phyloP scores from a whole-genome alignment of 2,888 invertebrate species.

The Tinea semifulvella region DNA sequence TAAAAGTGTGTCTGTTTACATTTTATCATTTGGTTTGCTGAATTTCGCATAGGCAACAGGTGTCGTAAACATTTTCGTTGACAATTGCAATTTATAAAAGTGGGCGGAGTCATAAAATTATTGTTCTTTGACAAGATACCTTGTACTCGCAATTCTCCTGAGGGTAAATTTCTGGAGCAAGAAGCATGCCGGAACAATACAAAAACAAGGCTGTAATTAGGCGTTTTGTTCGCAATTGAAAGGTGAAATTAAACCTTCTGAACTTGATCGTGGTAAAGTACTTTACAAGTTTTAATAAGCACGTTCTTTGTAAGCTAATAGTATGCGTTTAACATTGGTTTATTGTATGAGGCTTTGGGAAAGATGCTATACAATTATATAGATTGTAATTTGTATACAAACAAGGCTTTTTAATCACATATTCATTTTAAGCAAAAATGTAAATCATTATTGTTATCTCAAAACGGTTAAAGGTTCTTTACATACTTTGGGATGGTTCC shows the following conservation, averaged over 20 bases:
- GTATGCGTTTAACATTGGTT: slow-evolving; percentile 7
- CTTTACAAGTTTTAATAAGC: slow-evolving; percentile 11
- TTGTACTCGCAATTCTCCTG: slow-evolving; percentile 6
- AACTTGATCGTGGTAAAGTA: slow-evolving; percentile 10
- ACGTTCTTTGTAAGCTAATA: slow-evolving; percentile 5
- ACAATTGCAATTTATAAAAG: neutral
- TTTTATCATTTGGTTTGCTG: too few species aligned
- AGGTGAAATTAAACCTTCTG: slow-evolving; percentile 12
- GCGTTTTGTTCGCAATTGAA: slow-evolving; percentile 48
- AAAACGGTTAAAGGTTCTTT: too few species aligned
- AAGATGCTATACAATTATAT: slow-evolving; percentile 7
- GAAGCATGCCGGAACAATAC: slow-evolving; percentile 11
- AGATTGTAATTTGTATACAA: neutral
- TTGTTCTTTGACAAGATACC: slow-evolving; percentile 8
- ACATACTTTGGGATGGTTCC: too few species aligned
- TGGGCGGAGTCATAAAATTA: slow-evolving; percentile 1
- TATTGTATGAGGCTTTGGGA: slow-evolving; percentile 6
- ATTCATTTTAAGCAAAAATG: too few species aligned
- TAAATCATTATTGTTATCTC: too few species aligned
- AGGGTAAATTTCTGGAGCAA: slow-evolving; percentile 5
- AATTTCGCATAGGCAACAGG: neutral
- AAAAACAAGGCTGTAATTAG: slow-evolving; percentile 42
- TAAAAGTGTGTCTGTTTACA: neutral
- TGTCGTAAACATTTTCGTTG: slow-evolving; percentile 4
- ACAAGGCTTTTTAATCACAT: neutral